Evolutionary conservation across 2,797 vertebrate genomes (phyloP).

Genomic region (Allobates femoralis): DNA sequence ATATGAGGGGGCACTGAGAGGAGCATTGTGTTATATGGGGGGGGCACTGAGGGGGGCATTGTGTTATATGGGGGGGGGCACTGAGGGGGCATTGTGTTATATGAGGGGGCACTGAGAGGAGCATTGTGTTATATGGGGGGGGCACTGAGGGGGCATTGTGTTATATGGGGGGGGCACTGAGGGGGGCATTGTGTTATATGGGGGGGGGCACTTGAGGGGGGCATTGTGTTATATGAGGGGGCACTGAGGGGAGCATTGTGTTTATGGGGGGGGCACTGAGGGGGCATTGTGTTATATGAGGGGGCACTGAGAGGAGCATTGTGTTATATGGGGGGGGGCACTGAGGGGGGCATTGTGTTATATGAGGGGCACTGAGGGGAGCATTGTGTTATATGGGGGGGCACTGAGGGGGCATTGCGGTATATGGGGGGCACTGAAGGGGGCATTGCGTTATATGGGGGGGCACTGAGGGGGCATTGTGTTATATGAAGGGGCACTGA

Average conservation of each 20-base stretch:
- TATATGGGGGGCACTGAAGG: not conserved
- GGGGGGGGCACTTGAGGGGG: not conserved
- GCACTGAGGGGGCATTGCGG: not conserved
- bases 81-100: no score
- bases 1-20: no score
- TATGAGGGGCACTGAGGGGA: no score
- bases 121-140: conserved; percentile 34
- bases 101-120: no score
- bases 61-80: no score
- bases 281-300: conserved; percentile 38
- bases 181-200: conserved; percentile 39
- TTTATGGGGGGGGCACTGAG: no score
- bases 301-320: not conserved
- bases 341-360: not conserved
- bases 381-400: conserved; percentile 30
- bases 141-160: not conserved
- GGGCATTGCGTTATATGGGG: no score
- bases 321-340: not conserved
- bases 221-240: not conserved
- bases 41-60: no score
- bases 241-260: not conserved
- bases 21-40: no score
- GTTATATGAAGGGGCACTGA: not conserved
- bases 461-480: no score
- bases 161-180: no score